Evolutionary conservation across 2,888 invertebrate genomes (phyloP).

Genomic region (Leuctra nigra): DNA sequence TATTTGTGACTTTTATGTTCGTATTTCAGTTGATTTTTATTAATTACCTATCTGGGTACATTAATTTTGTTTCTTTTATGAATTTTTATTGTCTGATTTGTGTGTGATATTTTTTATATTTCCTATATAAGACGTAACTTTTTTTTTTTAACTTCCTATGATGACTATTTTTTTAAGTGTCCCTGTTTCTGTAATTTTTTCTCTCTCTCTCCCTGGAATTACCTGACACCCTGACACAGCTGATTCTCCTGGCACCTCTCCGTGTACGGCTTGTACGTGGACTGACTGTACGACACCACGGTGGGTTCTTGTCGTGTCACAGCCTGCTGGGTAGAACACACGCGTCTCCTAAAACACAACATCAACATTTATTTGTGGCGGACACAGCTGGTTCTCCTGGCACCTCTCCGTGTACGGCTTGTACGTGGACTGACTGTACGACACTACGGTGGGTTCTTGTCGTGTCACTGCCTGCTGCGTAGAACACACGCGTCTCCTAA

Average conservation of each 20-base stretch:
- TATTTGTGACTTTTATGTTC: no score
- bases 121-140: no score
- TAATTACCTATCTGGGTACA: neutral
- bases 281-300: constrained; percentile 47
- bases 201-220: no score
- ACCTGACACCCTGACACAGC: constrained; percentile 47
- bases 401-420: constrained; percentile 47
- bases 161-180: no score
- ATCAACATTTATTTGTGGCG: no score
- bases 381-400: constrained; percentile 46
- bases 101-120: no score
- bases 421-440: constrained; percentile 47
- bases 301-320: constrained; percentile 45
- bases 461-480: constrained; percentile 44
- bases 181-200: no score
- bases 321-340: constrained; percentile 46
- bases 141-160: no score
- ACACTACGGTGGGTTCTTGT: constrained; percentile 46
- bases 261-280: constrained; percentile 46
- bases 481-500: constrained; percentile 49
- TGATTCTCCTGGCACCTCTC: constrained; percentile 46
- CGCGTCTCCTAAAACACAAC: constrained; percentile 47
- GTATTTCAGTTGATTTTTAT: neutral
- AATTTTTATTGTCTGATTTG: neutral
- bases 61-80: neutral